Percentiles rank a stretch among this genome's conserved stretches.
Evolutionary conservation across 2,888 invertebrate genomes (phyloP).

Genomic region (Drosophila longiperda): DNA sequence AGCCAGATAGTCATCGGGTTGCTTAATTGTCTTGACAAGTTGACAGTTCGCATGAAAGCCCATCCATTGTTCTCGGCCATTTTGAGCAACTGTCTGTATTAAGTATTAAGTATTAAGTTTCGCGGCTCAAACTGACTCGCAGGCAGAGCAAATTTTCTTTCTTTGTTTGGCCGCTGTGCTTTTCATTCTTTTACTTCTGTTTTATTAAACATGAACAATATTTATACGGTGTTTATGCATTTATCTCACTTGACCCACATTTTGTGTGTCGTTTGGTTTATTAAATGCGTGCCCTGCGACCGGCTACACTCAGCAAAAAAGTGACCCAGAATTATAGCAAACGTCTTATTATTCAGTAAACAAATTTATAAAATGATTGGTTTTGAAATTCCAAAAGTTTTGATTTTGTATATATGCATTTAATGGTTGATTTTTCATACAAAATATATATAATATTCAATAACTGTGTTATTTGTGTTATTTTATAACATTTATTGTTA

Average conservation of each 20-base stretch:
- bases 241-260: constrained; percentile 77
- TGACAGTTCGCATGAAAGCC: constrained; percentile 80
- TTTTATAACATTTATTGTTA: neutral
- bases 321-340: neutral
- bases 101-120: constrained; percentile 41
- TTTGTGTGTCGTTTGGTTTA: constrained; percentile 66
- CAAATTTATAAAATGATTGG: rapidly evolving
- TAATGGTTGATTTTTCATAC: neutral
- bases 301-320: neutral
- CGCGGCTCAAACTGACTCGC: constrained; percentile 5
- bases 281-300: constrained; percentile 52
- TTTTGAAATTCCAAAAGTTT: neutral
- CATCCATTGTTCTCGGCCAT: constrained; percentile 64
- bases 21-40: constrained; percentile 80
- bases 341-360: neutral
- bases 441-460: neutral
- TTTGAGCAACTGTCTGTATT: constrained; percentile 43
- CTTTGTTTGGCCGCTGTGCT: constrained; percentile 50
- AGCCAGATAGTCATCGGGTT: constrained; percentile 71
- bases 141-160: constrained; percentile 40
- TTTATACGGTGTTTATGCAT: constrained; percentile 50
- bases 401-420: neutral
- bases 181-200: constrained; percentile 39
- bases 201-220: constrained; percentile 15
- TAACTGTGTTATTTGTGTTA: too few species aligned